Conservation (phyloP, 1,140 invertebrate species). For the Aethina tumida region DNA sequence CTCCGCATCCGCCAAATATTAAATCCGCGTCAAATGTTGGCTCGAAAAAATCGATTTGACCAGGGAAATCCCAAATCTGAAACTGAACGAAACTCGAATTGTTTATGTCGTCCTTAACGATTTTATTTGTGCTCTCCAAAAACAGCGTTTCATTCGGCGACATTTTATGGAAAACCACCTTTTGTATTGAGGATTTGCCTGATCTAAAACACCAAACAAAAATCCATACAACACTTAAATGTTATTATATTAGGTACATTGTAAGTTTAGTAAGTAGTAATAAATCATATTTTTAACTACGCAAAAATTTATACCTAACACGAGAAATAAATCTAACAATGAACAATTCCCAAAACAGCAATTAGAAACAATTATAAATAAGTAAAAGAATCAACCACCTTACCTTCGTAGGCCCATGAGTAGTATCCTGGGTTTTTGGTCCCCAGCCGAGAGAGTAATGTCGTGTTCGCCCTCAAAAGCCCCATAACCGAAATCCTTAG, state of each 20-base stretch:
- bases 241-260: neutral
- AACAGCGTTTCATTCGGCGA: slow-evolving; percentile 99
- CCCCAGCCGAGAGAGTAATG: slow-evolving; percentile 42
- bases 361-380: too few species aligned
- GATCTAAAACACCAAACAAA: slow-evolving; percentile 72
- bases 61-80: slow-evolving; percentile 99
- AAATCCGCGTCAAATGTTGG: slow-evolving; percentile 90
- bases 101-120: slow-evolving; percentile 94
- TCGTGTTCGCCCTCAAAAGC: slow-evolving; percentile 64
- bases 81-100: slow-evolving; percentile 99
- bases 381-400: slow-evolving; percentile 42
- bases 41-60: slow-evolving; percentile 97
- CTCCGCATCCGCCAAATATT: slow-evolving; percentile 91
- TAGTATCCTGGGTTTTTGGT: slow-evolving; percentile 85
- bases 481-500: slow-evolving; percentile 88
- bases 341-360: too few species aligned
- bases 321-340: too few species aligned
- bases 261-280: slow-evolving; percentile 5
- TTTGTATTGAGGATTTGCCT: slow-evolving; percentile 99
- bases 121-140: slow-evolving; percentile 96
- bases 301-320: too few species aligned
- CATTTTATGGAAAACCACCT: slow-evolving; percentile 99
- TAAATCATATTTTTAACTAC: too few species aligned
- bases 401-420: slow-evolving; percentile 86
- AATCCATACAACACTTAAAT: slow-evolving; percentile 10